Evolutionary conservation across 2,797 vertebrate species (phyloP).

Genomic region (Esox masquinongy): DNA sequence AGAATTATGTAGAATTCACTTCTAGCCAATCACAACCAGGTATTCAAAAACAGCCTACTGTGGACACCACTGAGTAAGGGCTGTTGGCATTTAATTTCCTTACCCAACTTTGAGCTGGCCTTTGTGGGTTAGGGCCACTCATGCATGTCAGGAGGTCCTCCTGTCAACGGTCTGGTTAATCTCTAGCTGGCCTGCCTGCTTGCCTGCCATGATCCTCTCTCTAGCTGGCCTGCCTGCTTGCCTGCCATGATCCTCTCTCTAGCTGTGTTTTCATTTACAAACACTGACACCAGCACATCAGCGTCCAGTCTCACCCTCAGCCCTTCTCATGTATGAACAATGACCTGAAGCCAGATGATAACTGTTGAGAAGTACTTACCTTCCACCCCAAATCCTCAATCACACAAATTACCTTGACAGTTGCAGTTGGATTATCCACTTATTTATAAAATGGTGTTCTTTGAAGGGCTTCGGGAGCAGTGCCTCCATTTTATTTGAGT

Average conservation of each 20-base stretch:
- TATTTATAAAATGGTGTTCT: background rate
- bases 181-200: constrained; percentile 33
- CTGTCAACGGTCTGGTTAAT: constrained; percentile 38
- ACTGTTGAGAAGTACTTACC: background rate
- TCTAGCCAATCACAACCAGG: too few relatives aligned
- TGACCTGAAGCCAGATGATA: background rate
- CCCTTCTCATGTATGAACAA: constrained; percentile 2
- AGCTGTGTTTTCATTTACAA: constrained; percentile 69
- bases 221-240: constrained; percentile 56
- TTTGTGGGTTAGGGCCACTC: constrained; percentile 34
- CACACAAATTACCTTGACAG: background rate
- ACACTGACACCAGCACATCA: constrained; percentile 37
- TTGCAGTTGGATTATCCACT: background rate
- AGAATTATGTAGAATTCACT: too few relatives aligned
- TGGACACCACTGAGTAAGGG: background rate
- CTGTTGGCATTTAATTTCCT: constrained; percentile 53
- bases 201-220: constrained; percentile 41
- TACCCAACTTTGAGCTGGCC: constrained; percentile 60
- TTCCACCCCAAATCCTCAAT: background rate
- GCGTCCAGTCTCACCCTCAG: background rate
- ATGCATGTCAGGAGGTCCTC: constrained; percentile 39
- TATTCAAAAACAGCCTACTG: too few relatives aligned
- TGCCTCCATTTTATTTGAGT: constrained; percentile 10
- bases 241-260: constrained; percentile 49
- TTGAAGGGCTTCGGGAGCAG: constrained; percentile 2